A percentile compares a stretch with the other conserved stretches of the same genome.
These are phyloP conservation scores for Chionomys nivalis DNA, from an alignment of 2,113 vertebrate genomes.

Conservation along the genomic window DNA sequence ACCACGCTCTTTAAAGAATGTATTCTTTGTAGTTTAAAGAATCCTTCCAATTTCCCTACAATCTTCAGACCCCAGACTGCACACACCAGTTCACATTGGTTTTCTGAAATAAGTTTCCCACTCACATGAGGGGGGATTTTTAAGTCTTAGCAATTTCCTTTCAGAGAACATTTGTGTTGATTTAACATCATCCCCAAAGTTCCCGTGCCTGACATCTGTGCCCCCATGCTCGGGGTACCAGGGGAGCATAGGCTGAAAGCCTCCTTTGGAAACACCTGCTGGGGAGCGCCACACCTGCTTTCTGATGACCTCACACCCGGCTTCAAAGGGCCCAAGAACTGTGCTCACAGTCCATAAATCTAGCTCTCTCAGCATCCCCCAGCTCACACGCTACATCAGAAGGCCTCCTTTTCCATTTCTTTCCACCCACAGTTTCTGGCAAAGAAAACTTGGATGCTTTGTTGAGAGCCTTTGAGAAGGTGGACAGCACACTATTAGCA, in stretches of 20 bases:
- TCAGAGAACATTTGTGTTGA: background rate
- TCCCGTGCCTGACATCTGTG: background rate
- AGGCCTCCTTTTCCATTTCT: background rate
- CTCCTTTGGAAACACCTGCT: conserved; percentile 47
- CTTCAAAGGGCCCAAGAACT: background rate
- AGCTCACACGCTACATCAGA: background rate
- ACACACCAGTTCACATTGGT: background rate
- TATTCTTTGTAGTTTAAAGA: background rate
- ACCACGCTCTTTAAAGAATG: background rate
- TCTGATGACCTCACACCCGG: conserved; percentile 48
- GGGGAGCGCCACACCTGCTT: conserved; percentile 16
- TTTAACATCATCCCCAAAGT: background rate
- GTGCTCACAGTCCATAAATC: conserved; percentile 68
- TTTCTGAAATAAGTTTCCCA: conserved; percentile 41
- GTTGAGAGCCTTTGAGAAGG: conserved; percentile 45
- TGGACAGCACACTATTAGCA: background rate
- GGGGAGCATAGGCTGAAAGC: background rate
- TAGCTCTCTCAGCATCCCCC: background rate
- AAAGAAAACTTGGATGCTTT: conserved; percentile 27
- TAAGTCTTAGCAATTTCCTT: conserved; percentile 52
- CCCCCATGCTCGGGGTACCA: background rate
- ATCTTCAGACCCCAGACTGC: background rate
- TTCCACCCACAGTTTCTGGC: conserved; percentile 27
- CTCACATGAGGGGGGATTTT: background rate
- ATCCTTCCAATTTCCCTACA: background rate